phyloP scores from a whole-genome alignment of 2,888 invertebrate species.

The Abrostola tripartita region DNA sequence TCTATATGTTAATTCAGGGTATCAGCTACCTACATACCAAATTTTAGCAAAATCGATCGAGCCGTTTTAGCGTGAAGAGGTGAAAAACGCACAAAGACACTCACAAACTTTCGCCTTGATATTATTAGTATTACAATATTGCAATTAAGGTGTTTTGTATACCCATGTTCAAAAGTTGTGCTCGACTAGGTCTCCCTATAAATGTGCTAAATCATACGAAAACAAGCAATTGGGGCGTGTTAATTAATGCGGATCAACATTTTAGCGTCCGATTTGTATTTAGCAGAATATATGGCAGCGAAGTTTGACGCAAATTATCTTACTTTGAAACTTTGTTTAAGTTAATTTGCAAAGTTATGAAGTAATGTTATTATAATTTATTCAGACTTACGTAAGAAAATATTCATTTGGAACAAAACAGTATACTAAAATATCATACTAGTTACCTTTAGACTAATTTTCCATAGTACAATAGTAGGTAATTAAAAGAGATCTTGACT shows the following conservation, averaged over 20 bases:
- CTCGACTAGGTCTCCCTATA: background rate
- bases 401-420: constrained; percentile 1
- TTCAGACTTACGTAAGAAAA: constrained; percentile 36
- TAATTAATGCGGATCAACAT: constrained; percentile 49
- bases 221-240: constrained; percentile 26
- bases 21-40: no score
- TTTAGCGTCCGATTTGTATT: constrained; percentile 50
- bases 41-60: no score
- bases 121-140: no score
- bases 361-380: constrained; percentile 43
- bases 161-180: constrained; percentile 1
- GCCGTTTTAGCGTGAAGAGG: no score
- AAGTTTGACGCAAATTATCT: constrained; percentile 59
- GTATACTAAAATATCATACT: no score
- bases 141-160: no score
- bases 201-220: background rate
- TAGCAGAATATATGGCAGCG: constrained; percentile 39
- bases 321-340: constrained; percentile 56
- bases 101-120: no score
- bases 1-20: no score
- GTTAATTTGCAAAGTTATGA: constrained; percentile 50
- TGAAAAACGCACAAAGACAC: no score
- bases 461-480: no score
- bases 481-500: no score
- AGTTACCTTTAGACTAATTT: no score